These are phyloP conservation scores for Cordilura impudica DNA, from an alignment of 2,888 invertebrate species.

Conservation along the genomic window DNA sequence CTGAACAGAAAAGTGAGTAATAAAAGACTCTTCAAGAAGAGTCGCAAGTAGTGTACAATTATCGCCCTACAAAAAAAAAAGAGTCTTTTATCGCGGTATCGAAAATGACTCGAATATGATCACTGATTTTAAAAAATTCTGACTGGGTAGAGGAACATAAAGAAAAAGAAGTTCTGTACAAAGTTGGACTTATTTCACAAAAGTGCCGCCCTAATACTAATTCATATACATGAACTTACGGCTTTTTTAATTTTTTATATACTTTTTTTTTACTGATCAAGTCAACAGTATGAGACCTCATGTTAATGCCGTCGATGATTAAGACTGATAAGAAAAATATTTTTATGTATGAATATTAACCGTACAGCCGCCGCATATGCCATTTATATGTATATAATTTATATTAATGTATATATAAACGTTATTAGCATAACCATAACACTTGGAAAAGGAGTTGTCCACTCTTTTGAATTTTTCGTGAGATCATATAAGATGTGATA, in stretches of 20 bases:
- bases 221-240: not conserved
- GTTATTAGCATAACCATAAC: conserved; percentile 11
- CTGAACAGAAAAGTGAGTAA: too few species aligned
- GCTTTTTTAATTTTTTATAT: conserved; percentile 37
- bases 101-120: too few species aligned
- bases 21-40: too few species aligned
- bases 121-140: too few species aligned
- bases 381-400: not conserved
- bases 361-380: not conserved
- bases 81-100: too few species aligned
- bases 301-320: conserved; percentile 67
- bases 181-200: too few species aligned
- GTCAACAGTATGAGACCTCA: conserved; percentile 26
- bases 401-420: not conserved
- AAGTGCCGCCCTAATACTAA: not conserved
- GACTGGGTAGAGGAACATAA: too few species aligned
- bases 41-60: too few species aligned
- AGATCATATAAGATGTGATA: too few species aligned
- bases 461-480: not conserved
- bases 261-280: conserved; percentile 27
- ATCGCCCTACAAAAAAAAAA: too few species aligned
- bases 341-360: conserved; percentile 68
- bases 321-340: conserved; percentile 74
- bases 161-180: too few species aligned
- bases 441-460: not conserved